Percentiles rank a stretch among this genome's conserved stretches.
Evolutionary conservation across 1,140 invertebrate genomes (phyloP).

Genomic region (Leptinotarsa defecta): DNA sequence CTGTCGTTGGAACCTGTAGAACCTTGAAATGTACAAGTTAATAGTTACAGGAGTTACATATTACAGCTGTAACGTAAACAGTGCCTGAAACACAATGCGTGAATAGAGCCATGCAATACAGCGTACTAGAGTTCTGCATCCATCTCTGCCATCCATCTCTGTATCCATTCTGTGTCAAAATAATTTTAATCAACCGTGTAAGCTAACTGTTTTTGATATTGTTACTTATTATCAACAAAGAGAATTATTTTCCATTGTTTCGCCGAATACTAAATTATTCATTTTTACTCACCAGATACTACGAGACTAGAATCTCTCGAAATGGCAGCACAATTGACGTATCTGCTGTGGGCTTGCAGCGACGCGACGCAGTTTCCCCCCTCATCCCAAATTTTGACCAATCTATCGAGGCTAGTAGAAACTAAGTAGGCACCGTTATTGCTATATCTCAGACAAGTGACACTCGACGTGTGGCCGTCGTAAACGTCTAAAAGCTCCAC

Average conservation of each 20-base stretch:
- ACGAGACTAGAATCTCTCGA: slow-evolving; percentile 67
- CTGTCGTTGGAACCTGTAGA: slow-evolving; percentile 73
- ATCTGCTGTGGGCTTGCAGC: slow-evolving; percentile 68
- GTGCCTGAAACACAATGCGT: too few relatives aligned
- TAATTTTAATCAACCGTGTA: not conserved
- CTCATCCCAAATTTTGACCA: slow-evolving; percentile 71
- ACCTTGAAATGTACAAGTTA: slow-evolving; percentile 14
- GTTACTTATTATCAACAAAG: too few relatives aligned
- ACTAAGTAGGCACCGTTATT: slow-evolving; percentile 64
- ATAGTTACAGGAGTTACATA: not conserved
- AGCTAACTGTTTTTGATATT: too few relatives aligned
- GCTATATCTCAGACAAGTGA: slow-evolving; percentile 69
- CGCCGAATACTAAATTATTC: too few relatives aligned
- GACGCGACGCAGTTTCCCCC: slow-evolving; percentile 51
- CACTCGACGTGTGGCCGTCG: slow-evolving; percentile 58
- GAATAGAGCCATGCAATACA: too few relatives aligned
- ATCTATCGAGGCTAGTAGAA: slow-evolving; percentile 73
- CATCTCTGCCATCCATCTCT: too few relatives aligned
- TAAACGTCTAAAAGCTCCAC: slow-evolving; percentile 44
- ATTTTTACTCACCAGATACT: slow-evolving; percentile 62
- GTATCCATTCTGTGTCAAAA: not conserved
- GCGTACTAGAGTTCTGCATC: too few relatives aligned
- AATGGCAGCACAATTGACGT: slow-evolving; percentile 75
- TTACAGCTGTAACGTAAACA: not conserved
- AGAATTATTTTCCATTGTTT: too few relatives aligned